Evolutionary conservation across 1,140 invertebrate species (phyloP), one percentile per base, ranked within the genome.

Genomic region (Coboldia fuscipes): DNA sequence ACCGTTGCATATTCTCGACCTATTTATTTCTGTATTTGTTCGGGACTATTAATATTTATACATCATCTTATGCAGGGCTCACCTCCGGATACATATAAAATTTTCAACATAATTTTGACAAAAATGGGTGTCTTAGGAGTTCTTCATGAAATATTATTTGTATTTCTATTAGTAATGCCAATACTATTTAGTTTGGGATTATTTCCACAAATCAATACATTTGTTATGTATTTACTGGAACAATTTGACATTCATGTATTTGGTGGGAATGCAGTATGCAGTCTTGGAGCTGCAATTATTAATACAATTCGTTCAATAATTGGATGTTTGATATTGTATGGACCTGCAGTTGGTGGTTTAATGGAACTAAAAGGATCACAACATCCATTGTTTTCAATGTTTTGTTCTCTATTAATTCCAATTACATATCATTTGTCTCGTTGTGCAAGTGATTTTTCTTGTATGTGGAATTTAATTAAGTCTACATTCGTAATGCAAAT

Each of bases 201-300:
- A 4, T 84, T 96, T 47, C 90, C 92, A 8, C 92, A 96, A 63
- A 79, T 97, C 21, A 96, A 94, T 47, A 98, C 93, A 1, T 93
- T 97, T 53, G 52, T 80, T 3, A 89, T 96, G 79, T 94, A 94
- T 55, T 53, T 92, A 9, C 65, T 93, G 39, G 92, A 97, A 57
- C 90, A 97, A 58, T 62, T 94, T 12, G 94, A 98, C 46, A 96
- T 97, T 61, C 89, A 97, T 58, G 48, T 94, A 1, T 97, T 98
- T 58, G 94, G 94, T 16, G 94, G 93, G 3, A 98, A 89, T 52
- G 92, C 89, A 0, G 84, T 83, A 5, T 86, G 84, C 15, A 85
- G 86, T 58, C 58, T 97, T 1, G 61, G 72, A 5, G 81, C 82
- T 19, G 79, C 86, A 1, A 59, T 88, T 9, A 90, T 90, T 52